Base-by-base conservation (phyloP, 2,113 vertebrate genomes). In the Asarcornis scutulata region DNA sequence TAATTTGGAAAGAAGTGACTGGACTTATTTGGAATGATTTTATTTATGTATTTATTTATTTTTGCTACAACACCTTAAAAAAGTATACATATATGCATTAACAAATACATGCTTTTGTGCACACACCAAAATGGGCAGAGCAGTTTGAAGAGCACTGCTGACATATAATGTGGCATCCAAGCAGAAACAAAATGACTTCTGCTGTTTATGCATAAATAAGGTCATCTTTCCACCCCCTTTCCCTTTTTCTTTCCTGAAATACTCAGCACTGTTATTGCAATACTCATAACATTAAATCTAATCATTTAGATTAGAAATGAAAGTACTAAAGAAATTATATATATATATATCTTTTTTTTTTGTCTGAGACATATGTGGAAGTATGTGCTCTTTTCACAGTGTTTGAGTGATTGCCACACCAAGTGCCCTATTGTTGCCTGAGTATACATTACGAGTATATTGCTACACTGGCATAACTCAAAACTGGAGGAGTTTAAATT, bases 371-470 rank as follows among this genome's bases (percentile, higher is more conserved):
- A 67, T 34, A 29, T 69, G 66, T 67, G 31, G 44, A 89, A 77
- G n/a, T 38, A 29, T 80, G 4, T 87, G 38, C 34, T 76, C 73
- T 77, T 90, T 92, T 83, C 53, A 85, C 67, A n/a, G n/a, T 77
- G 23, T 78, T 83, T 95, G 88, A 95, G 36, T 60, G 55, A 93
- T 69, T 94, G 62, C 46, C 48, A 83, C 55, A 84, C 79, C 82
- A 93, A 89, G 74, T 80, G 32, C 40, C 26, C 36, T 69, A n/a
- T 83, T 92, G 66, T 72, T 94, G 62, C 86, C 59, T 63, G 91
- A 83, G 34, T 55, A 66, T 52, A 80, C 14, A 62, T 88, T n/a
- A 68, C 23, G 38, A 88, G 3, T 32, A 74, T 38, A 69, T 38
- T 74, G 22, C 29, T 90, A 46, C 9, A 87, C n/a, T 18, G 93